phyloP scores from a whole-genome alignment of 2,888 invertebrate genomes.

The Chrysotoxum bicinctum region DNA sequence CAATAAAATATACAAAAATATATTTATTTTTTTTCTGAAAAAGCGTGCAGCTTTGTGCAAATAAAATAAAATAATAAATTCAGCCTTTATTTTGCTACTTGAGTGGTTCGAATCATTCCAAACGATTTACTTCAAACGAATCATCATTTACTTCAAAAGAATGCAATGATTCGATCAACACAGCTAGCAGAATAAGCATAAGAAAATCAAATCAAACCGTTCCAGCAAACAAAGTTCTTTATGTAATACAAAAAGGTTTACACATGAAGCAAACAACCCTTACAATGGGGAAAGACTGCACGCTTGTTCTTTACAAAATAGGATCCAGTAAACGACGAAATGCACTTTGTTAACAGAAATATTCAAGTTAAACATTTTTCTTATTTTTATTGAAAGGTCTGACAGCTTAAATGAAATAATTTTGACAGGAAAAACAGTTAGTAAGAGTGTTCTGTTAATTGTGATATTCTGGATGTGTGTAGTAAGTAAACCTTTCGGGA shows the following conservation, averaged over 20 bases:
- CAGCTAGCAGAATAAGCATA: neutral
- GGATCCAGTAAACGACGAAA: constrained; percentile 67
- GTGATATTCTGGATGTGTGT: constrained; percentile 31
- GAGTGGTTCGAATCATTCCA: neutral
- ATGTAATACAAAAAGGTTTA: neutral
- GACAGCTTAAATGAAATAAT: neutral
- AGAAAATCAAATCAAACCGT: constrained; percentile 1
- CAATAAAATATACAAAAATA: constrained; percentile 65
- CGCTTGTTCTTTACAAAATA: constrained; percentile 67
- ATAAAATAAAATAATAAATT: neutral
- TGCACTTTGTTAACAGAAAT: constrained; percentile 71
- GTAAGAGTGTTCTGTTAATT: constrained; percentile 57
- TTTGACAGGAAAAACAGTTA: constrained; percentile 51
- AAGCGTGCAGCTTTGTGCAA: constrained; percentile 44
- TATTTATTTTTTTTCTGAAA: constrained; percentile 44
- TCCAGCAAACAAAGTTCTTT: neutral
- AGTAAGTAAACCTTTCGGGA: constrained; percentile 11
- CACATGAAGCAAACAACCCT: neutral
- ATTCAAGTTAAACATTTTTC: constrained; percentile 32
- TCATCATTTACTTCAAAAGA: neutral
- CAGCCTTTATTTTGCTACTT: neutral
- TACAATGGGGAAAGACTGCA: constrained; percentile 37
- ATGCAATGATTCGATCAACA: neutral
- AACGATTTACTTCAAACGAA: neutral
- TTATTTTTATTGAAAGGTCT: constrained; percentile 33